Conservation (phyloP, 2,888 invertebrate species). For the Leistus spinibarbis region DNA sequence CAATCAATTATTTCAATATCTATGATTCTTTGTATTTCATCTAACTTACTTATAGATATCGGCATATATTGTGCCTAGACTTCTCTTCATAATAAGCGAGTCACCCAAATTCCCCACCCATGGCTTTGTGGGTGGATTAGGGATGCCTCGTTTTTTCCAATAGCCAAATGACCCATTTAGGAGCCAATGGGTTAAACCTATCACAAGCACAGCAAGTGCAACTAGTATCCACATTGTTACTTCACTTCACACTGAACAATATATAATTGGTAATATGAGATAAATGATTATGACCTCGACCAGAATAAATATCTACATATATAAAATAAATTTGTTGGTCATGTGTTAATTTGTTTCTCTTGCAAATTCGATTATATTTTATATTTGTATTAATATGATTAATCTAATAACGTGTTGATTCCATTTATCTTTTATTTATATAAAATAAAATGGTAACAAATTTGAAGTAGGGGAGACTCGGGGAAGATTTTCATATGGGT, state of each 20-base stretch:
- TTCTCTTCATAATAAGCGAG: constrained; percentile 44
- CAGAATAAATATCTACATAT: not conserved
- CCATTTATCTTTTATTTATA: too few relatives aligned
- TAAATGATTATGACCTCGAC: constrained; percentile 2
- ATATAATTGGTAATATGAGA: not conserved
- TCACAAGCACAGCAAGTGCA: constrained; percentile 1
- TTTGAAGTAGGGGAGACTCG: too few relatives aligned
- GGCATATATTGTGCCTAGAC: constrained; percentile 45
- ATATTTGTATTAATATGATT: too few relatives aligned
- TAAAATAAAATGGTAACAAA: too few relatives aligned
- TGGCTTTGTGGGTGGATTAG: constrained; percentile 44
- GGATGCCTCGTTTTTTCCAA: constrained; percentile 47
- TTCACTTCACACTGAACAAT: not conserved
- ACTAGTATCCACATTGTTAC: constrained; percentile 12
- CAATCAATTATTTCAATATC: too few relatives aligned
- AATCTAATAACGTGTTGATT: too few relatives aligned
- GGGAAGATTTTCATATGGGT: too few relatives aligned
- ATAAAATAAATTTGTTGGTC: too few relatives aligned
- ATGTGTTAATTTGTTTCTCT: not conserved
- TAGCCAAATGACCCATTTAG: constrained; percentile 40
- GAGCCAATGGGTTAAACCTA: constrained; percentile 13
- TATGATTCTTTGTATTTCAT: too few relatives aligned
- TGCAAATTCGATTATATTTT: not conserved
- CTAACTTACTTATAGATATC: constrained; percentile 50
- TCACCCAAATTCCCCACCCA: constrained; percentile 48